Conservation (phyloP, 2,888 invertebrate genomes). For the Meganola albula region DNA sequence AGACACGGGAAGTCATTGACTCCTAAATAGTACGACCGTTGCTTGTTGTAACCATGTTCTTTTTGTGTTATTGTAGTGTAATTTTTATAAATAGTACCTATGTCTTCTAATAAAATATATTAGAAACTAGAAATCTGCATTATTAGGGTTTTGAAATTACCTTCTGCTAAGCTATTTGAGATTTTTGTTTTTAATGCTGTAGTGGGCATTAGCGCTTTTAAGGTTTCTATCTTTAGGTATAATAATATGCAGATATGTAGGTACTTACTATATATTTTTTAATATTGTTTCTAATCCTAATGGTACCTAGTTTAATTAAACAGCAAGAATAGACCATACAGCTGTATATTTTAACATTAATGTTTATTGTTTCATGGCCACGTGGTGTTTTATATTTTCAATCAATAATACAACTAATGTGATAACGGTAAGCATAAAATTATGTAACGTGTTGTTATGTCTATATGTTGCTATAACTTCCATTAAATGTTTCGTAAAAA, state of each 20-base stretch:
- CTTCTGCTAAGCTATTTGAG: too few species aligned
- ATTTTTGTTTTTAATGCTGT: too few species aligned
- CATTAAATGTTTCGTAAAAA: too few species aligned
- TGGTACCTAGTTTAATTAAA: neutral
- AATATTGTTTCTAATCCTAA: neutral
- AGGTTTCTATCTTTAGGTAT: too few species aligned
- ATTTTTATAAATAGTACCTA: slow-evolving; percentile 3
- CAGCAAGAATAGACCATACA: neutral
- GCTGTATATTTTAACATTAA: neutral
- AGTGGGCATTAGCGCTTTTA: too few species aligned
- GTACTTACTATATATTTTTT: neutral
- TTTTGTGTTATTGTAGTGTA: slow-evolving; percentile 12
- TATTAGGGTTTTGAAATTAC: too few species aligned
- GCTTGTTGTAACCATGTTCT: slow-evolving; percentile 30
- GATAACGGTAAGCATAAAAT: neutral
- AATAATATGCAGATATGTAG: neutral
- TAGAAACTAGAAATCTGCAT: neutral
- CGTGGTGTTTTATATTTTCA: neutral
- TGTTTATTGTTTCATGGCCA: neutral
- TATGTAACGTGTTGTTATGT: neutral
- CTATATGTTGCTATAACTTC: too few species aligned
- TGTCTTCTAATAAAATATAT: neutral
- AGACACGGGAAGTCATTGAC: slow-evolving; percentile 43
- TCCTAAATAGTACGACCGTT: slow-evolving; percentile 47
- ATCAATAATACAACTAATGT: neutral